Conservation (phyloP, 2,113 vertebrate genomes). For the Plecturocebus donacophilus region DNA sequence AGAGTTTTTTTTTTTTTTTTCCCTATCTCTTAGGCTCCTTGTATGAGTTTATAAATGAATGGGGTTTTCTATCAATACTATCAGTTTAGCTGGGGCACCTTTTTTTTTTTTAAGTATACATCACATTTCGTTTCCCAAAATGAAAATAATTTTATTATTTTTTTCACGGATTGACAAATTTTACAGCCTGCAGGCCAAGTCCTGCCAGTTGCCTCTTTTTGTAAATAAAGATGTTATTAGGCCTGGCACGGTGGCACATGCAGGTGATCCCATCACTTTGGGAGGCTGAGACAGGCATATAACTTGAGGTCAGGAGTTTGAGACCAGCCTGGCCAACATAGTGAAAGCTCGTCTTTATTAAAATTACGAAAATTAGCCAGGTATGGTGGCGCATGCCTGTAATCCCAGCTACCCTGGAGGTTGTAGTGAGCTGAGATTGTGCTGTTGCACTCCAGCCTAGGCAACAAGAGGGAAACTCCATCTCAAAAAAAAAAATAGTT, state of each 20-base stretch:
- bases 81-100: neutral
- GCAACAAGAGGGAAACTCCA: no score
- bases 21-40: neutral
- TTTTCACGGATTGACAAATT: neutral
- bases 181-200: neutral
- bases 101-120: slow-evolving; percentile 23
- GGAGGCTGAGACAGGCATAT: no score
- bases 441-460: no score
- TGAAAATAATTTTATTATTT: slow-evolving; percentile 46
- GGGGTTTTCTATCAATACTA: neutral
- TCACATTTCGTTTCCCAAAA: slow-evolving; percentile 19
- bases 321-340: no score
- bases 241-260: no score
- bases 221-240: slow-evolving; percentile 42
- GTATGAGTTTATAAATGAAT: neutral
- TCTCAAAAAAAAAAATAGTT: neutral
- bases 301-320: no score
- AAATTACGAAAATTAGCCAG: no score
- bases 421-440: no score
- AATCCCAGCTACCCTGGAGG: no score
- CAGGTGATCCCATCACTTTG: no score
- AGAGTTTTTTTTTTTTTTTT: slow-evolving; percentile 37
- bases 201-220: neutral
- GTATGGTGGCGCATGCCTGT: no score
- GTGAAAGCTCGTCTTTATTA: no score